These are phyloP conservation scores for Kradibia gibbosae DNA, from an alignment of 1,140 invertebrate species.

Conservation along the genomic window DNA sequence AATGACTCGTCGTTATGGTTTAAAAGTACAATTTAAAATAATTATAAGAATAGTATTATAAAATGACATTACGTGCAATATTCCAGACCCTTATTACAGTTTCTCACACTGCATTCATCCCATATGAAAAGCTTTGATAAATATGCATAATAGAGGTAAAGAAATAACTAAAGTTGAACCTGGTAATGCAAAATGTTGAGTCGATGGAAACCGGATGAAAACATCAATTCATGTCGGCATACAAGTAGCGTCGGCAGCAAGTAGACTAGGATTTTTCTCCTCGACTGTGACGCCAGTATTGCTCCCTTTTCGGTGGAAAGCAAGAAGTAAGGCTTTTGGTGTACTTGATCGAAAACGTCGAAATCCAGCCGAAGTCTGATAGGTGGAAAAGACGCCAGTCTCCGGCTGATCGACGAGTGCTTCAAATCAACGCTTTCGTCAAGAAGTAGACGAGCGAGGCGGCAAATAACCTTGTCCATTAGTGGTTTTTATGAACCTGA, in stretches of 20 bases:
- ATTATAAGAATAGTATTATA: background rate
- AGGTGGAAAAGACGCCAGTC: slow-evolving; percentile 2
- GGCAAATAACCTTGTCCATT: background rate
- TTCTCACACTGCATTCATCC: background rate
- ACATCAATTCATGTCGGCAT: background rate
- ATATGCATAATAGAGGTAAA: background rate
- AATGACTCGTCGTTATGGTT: too few relatives aligned
- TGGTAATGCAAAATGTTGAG: background rate
- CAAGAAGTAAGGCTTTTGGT: background rate
- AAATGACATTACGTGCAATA: background rate
- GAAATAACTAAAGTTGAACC: background rate
- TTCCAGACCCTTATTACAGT: background rate
- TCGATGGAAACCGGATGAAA: slow-evolving; percentile 4
- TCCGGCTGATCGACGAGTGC: slow-evolving; percentile 26
- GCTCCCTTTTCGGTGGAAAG: slow-evolving; percentile 12
- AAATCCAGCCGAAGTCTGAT: slow-evolving; percentile 10
- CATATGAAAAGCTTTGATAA: background rate
- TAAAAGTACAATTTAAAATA: background rate
- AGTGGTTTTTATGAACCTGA: background rate
- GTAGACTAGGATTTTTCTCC: background rate
- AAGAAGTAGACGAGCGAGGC: background rate
- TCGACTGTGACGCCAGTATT: background rate
- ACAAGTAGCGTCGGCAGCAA: background rate
- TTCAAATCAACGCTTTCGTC: slow-evolving; percentile 14
- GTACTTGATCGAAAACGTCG: slow-evolving; percentile 32